Evolutionary conservation across 2,888 invertebrate genomes (phyloP).

Genomic region (Synergus gifuensis): DNA sequence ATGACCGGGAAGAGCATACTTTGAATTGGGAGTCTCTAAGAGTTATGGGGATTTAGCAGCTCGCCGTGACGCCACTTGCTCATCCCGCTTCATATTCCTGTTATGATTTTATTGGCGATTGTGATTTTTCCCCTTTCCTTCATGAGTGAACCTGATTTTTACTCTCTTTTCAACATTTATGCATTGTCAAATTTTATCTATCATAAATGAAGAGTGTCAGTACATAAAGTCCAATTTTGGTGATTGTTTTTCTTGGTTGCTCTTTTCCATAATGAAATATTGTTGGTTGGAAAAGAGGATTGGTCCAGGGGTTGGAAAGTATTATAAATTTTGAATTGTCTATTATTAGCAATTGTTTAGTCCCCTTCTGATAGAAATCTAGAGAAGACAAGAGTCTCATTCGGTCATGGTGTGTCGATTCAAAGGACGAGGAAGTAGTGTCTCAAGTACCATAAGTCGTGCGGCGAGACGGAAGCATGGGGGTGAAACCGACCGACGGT

Average conservation of each 20-base stretch:
- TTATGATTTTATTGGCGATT: conserved; percentile 45
- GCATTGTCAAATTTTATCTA: neutral
- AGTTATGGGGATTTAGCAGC: conserved; percentile 58
- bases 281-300: too few species aligned
- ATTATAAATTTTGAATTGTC: too few species aligned
- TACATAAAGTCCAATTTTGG: too few species aligned
- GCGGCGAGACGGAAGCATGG: conserved; percentile 64
- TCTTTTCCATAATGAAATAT: too few species aligned
- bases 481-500: conserved; percentile 70
- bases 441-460: conserved; percentile 71
- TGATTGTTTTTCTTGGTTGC: too few species aligned
- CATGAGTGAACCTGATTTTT: conserved; percentile 19
- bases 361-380: neutral
- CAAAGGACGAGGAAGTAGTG: conserved; percentile 55
- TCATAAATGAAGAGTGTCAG: too few species aligned
- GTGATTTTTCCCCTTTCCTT: conserved; percentile 26
- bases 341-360: neutral
- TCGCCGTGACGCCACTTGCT: conserved; percentile 51
- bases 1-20: conserved; percentile 69
- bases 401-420: conserved; percentile 35
- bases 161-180: neutral
- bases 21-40: conserved; percentile 67
- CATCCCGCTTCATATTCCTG: conserved; percentile 44
- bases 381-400: neutral
- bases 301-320: too few species aligned